phyloP scores from a whole-genome alignment of 1,140 invertebrate genomes.

The Leguminivora glycinivorella region DNA sequence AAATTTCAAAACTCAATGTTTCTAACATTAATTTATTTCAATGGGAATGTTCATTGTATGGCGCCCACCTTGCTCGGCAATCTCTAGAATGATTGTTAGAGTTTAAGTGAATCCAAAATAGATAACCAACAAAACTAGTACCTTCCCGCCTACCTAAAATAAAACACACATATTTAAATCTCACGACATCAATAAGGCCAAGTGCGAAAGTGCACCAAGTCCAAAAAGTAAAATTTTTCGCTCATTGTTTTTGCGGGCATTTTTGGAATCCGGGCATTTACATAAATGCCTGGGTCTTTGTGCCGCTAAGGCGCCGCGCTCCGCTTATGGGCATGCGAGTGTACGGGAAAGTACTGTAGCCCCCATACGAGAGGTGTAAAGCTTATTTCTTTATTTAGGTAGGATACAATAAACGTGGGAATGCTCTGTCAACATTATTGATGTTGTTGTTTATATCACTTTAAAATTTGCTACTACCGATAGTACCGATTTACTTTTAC shows the following conservation, averaged over 20 bases:
- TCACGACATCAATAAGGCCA: slow-evolving; percentile 25
- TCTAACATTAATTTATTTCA: no score
- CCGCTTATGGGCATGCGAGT: slow-evolving; percentile 34
- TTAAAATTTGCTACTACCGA: not conserved
- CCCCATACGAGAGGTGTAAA: slow-evolving; percentile 29
- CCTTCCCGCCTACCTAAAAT: not conserved
- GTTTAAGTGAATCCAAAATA: not conserved
- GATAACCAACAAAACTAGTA: not conserved
- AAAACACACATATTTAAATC: slow-evolving; percentile 1
- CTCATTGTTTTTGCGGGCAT: slow-evolving; percentile 67
- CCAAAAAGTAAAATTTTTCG: slow-evolving; percentile 63
- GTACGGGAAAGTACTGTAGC: slow-evolving; percentile 31
- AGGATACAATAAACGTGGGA: slow-evolving; percentile 2
- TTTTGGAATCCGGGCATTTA: slow-evolving; percentile 74
- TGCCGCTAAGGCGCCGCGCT: slow-evolving; percentile 63
- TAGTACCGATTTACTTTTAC: not conserved
- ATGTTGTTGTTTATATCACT: not conserved
- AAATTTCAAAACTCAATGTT: no score
- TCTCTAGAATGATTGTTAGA: no score
- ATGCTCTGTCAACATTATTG: not conserved
- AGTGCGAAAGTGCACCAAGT: slow-evolving; percentile 49
- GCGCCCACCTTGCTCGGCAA: no score
- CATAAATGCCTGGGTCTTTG: slow-evolving; percentile 69
- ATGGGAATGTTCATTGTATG: no score
- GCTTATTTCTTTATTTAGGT: slow-evolving; percentile 20